Conservation (phyloP, 2,113 vertebrate genomes). For the Daphoenositta chrysoptera region DNA sequence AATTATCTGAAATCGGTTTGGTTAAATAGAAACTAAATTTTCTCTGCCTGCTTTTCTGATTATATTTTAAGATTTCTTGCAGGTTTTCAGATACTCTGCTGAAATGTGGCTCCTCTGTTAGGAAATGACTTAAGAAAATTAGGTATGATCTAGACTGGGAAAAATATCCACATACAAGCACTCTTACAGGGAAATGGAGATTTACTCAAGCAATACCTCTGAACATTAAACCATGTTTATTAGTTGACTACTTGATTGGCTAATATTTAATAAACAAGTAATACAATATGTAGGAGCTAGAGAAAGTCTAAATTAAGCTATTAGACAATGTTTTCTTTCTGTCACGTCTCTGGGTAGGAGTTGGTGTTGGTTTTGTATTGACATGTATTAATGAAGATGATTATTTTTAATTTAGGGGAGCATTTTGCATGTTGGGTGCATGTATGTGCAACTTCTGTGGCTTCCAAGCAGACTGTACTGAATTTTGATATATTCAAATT, state of each 20-base stretch:
- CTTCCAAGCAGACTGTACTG: neutral
- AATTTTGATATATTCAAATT: neutral
- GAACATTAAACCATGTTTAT: neutral
- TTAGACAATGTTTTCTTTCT: neutral
- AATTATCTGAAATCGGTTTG: neutral
- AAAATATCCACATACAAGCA: neutral
- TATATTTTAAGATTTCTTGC: neutral
- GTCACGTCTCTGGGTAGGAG: neutral
- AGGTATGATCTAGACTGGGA: neutral
- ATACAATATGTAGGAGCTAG: neutral
- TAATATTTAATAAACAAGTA: neutral
- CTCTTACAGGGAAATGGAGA: neutral
- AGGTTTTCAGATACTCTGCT: neutral
- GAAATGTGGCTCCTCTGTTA: neutral
- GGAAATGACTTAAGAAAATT: neutral
- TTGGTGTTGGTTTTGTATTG: neutral
- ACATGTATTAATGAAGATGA: neutral
- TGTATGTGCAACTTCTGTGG: neutral
- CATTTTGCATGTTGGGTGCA: neutral
- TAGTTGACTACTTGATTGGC: neutral
- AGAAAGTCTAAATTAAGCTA: neutral
- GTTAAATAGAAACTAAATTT: neutral
- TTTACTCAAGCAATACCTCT: neutral
- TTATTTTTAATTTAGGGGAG: neutral
- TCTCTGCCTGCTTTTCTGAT: fast-evolving